Percentiles rank a stretch among this genome's conserved stretches.
These are phyloP conservation scores for Hydrozoanthus gracilis DNA, from an alignment of 92 coral and sea anemone genomes.

Conservation along the genomic window DNA sequence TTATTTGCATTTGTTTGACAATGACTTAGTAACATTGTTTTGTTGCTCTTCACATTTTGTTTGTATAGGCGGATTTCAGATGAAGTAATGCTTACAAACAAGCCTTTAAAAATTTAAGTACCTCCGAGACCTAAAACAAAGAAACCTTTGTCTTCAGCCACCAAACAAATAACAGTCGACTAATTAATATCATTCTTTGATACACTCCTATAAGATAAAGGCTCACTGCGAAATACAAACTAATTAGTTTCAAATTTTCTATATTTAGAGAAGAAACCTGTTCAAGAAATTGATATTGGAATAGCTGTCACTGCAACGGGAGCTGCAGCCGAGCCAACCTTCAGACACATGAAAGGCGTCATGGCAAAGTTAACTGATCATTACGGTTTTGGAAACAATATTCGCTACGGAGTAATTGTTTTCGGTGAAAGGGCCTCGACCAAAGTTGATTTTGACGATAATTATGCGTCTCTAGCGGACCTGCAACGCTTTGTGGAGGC, in stretches of 20 bases:
- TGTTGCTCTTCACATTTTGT: too few relatives aligned
- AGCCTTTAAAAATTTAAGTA: too few relatives aligned
- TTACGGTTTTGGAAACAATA: conserved; percentile 68
- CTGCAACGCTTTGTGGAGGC: conserved; percentile 39
- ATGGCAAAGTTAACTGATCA: conserved; percentile 61
- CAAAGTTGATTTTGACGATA: conserved; percentile 56
- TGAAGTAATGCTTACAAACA: too few relatives aligned
- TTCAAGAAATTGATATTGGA: conserved; percentile 33
- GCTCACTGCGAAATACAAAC: neutral
- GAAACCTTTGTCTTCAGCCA: too few relatives aligned
- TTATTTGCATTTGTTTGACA: too few relatives aligned
- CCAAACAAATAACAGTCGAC: too few relatives aligned
- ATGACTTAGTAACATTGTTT: too few relatives aligned
- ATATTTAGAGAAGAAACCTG: neutral
- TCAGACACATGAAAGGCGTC: conserved; percentile 74
- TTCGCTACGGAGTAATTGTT: conserved; percentile 76
- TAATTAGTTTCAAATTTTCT: neutral
- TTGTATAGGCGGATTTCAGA: too few relatives aligned
- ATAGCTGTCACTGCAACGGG: conserved; percentile 39
- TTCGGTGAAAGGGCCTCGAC: conserved; percentile 69
- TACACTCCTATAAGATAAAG: too few relatives aligned
- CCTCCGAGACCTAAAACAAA: too few relatives aligned
- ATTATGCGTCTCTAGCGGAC: conserved; percentile 8
- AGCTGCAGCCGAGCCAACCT: conserved; percentile 59
- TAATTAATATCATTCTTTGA: too few relatives aligned